These are phyloP conservation scores for Lophius americanus DNA, from an alignment of 2,797 vertebrate species.

Conservation along the genomic window DNA sequence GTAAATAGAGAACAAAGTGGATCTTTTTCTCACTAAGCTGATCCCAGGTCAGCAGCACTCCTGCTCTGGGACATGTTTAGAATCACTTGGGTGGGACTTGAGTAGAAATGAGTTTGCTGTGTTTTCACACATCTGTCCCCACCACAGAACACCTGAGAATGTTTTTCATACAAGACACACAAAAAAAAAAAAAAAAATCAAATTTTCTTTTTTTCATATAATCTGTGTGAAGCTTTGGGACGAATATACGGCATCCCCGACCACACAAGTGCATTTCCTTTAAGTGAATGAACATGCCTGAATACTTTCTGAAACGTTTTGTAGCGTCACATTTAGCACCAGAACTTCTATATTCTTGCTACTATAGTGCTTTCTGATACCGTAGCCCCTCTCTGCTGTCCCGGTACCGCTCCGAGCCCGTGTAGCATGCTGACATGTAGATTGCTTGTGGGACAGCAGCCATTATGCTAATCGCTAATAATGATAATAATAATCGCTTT, in stretches of 20 bases:
- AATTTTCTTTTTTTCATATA: slow-evolving; percentile 32
- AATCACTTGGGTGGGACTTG: neutral
- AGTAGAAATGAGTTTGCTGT: slow-evolving; percentile 6
- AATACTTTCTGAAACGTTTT: slow-evolving; percentile 27
- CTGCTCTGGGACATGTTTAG: neutral
- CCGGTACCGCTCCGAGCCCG: slow-evolving; percentile 9
- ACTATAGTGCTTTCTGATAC: slow-evolving; percentile 47
- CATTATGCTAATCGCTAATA: slow-evolving; percentile 32
- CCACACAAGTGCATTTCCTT: slow-evolving; percentile 23
- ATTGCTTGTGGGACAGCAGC: slow-evolving; percentile 64
- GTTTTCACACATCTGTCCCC: slow-evolving; percentile 15
- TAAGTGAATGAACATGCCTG: slow-evolving; percentile 14
- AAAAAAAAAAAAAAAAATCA: neutral
- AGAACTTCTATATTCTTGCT: slow-evolving; percentile 23
- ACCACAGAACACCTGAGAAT: slow-evolving; percentile 40
- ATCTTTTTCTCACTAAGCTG: neutral
- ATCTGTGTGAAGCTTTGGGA: slow-evolving; percentile 20
- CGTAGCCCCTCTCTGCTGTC: slow-evolving; percentile 55
- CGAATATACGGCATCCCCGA: neutral
- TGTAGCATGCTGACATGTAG: slow-evolving; percentile 72
- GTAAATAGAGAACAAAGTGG: neutral
- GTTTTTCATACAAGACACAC: slow-evolving; percentile 45
- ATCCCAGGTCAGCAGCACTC: slow-evolving; percentile 19
- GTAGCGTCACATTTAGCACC: slow-evolving; percentile 47
- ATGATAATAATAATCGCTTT: slow-evolving; percentile 40